A percentile compares a stretch with the other conserved stretches of the same genome.
phyloP scores from a whole-genome alignment of 2,888 invertebrate genomes.

The Trichacis sp. region DNA sequence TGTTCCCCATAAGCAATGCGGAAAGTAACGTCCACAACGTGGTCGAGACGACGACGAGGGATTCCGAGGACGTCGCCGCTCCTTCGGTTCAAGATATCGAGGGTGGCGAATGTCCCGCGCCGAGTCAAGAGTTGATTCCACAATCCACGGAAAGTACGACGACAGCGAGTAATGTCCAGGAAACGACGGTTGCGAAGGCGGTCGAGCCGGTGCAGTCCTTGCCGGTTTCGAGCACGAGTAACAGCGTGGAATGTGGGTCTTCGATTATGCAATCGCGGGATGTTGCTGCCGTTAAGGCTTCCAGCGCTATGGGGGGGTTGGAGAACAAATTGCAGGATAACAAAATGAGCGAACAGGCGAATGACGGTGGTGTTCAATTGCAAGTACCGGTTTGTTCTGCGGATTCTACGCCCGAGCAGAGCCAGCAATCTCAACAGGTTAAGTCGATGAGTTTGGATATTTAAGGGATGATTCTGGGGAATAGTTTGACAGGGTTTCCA shows the following conservation, averaged over 20 bases:
- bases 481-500: too few relatives aligned
- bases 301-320: slow-evolving; percentile 51
- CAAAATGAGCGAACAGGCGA: slow-evolving; percentile 51
- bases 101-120: slow-evolving; percentile 47
- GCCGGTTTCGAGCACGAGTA: slow-evolving; percentile 65
- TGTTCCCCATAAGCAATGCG: slow-evolving; percentile 60
- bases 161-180: slow-evolving; percentile 53
- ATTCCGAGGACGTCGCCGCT: slow-evolving; percentile 50
- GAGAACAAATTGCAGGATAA: slow-evolving; percentile 52
- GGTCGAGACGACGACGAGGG: slow-evolving; percentile 58
- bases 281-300: slow-evolving; percentile 45
- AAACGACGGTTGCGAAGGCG: slow-evolving; percentile 44
- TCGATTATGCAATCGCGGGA: slow-evolving; percentile 49
- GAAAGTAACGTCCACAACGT: slow-evolving; percentile 56
- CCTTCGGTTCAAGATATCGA: slow-evolving; percentile 54
- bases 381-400: slow-evolving; percentile 16
- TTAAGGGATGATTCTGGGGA: too few relatives aligned
- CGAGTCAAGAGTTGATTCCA: slow-evolving; percentile 29
- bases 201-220: slow-evolving; percentile 63
- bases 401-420: slow-evolving; percentile 33
- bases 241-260: slow-evolving; percentile 56
- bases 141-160: slow-evolving; percentile 51
- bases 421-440: slow-evolving; percentile 46
- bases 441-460: too few relatives aligned
- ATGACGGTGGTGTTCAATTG: slow-evolving; percentile 10